Conservation (phyloP, 2,888 invertebrate genomes). For the Drosophila tanythrix region DNA sequence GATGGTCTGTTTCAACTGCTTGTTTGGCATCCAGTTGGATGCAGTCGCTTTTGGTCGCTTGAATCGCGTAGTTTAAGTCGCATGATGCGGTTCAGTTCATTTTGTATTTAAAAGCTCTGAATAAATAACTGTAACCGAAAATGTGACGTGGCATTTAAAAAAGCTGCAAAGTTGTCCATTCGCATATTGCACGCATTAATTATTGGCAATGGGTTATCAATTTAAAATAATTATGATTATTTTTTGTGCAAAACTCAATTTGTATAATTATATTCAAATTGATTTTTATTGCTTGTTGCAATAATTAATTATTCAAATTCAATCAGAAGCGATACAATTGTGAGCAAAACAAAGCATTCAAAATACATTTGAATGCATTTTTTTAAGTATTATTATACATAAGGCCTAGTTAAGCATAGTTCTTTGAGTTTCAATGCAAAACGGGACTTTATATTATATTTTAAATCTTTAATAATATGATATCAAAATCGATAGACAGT, state of each 20-base stretch:
- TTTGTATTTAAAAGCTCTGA: too few relatives aligned
- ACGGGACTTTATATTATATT: background rate
- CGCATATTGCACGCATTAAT: constrained; percentile 8
- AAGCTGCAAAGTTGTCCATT: background rate
- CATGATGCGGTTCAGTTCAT: too few relatives aligned
- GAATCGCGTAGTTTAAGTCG: too few relatives aligned
- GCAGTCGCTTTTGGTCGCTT: too few relatives aligned
- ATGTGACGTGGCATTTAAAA: background rate
- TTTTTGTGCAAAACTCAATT: background rate
- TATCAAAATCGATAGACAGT: background rate
- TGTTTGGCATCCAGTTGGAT: too few relatives aligned
- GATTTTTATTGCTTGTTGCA: background rate
- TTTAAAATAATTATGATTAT: background rate
- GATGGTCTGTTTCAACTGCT: too few relatives aligned
- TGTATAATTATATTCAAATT: background rate
- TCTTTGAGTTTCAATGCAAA: background rate
- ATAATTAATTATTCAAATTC: background rate
- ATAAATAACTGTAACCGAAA: background rate
- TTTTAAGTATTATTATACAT: background rate
- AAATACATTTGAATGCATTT: background rate
- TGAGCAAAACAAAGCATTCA: background rate
- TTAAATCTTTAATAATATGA: background rate
- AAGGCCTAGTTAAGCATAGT: too few relatives aligned
- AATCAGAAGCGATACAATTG: background rate
- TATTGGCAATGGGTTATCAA: background rate